Conservation (phyloP, 1,140 invertebrate genomes). For the Lanistes nyassanus region DNA sequence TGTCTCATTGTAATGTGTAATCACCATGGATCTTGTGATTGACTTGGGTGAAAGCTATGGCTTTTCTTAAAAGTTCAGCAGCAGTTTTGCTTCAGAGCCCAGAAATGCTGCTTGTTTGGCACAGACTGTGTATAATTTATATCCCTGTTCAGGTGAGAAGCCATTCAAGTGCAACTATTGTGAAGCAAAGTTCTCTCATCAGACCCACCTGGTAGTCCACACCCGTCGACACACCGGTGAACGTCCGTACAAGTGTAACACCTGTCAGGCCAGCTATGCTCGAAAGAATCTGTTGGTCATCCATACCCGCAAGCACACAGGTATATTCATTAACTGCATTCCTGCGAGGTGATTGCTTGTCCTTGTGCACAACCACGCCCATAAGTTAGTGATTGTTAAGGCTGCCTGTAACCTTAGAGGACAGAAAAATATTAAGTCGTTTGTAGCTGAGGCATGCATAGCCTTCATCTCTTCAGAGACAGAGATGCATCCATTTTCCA, state of each 20-base stretch:
- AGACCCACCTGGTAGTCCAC: slow-evolving; percentile 26
- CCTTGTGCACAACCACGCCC: neutral
- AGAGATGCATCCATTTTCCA: too few species aligned
- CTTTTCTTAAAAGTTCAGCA: too few species aligned
- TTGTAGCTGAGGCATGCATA: too few species aligned
- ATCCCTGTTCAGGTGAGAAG: slow-evolving; percentile 21
- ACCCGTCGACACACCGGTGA: slow-evolving; percentile 20
- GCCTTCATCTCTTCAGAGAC: too few species aligned
- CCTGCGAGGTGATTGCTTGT: neutral
- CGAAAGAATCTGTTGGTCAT: slow-evolving; percentile 22
- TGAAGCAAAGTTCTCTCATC: slow-evolving; percentile 18
- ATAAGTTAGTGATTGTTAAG: neutral
- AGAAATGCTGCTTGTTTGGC: too few species aligned
- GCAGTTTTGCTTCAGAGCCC: too few species aligned
- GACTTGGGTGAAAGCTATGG: too few species aligned
- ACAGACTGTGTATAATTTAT: too few species aligned
- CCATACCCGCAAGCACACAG: slow-evolving; percentile 18
- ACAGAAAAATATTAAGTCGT: neutral
- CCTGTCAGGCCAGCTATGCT: slow-evolving; percentile 17
- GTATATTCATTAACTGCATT: neutral
- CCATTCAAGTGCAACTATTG: slow-evolving; percentile 14
- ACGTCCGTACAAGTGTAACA: slow-evolving; percentile 19
- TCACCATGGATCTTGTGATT: too few species aligned
- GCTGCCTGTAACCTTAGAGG: neutral
- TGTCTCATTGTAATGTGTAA: too few species aligned